Evolutionary conservation across 2,888 invertebrate species (phyloP), one percentile per base, ranked within the genome.

Genomic region (Nysson spinosus): DNA sequence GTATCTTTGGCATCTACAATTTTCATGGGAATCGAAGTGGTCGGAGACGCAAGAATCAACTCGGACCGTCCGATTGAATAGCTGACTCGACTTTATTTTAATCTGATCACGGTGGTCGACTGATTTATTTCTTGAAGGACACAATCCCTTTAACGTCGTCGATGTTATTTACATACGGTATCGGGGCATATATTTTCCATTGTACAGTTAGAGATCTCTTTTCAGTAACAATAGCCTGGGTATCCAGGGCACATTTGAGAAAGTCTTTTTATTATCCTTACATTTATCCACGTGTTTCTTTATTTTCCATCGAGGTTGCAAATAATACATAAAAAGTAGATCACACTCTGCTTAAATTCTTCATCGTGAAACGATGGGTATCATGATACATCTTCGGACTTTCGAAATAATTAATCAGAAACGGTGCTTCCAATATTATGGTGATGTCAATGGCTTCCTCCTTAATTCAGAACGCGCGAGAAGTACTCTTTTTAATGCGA

Each of bases 1-100:
- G n/a, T n/a, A n/a, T n/a, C n/a, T n/a, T n/a, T n/a, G n/a, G n/a
- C n/a, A n/a, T n/a, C n/a, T n/a, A n/a, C n/a, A n/a, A n/a, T n/a
- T n/a, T n/a, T n/a, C n/a, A n/a, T n/a, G n/a, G n/a, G n/a, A n/a
- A n/a, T n/a, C n/a, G n/a, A n/a, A n/a, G n/a, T n/a, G n/a, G n/a
- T n/a, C n/a, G n/a, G n/a, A n/a, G n/a, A n/a, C n/a, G n/a, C n/a
- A n/a, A n/a, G n/a, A n/a, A n/a, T n/a, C n/a, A n/a, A n/a, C 24
- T 24, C 60, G 7, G 11, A 4, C 11, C 26, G 42, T 32, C 20
- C 42, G 58, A 58, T 72, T 61, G 54, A 65, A 52, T 50, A 50
- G 52, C 57, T 28, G 1, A 12, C 70, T 34, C 34, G 34, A 46
- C 61, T 64, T 71, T 62, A 62, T 60, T 73, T 66, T 43, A 57